phyloP scores from a whole-genome alignment of 2,113 vertebrate species.

The Bubo scandiacus region DNA sequence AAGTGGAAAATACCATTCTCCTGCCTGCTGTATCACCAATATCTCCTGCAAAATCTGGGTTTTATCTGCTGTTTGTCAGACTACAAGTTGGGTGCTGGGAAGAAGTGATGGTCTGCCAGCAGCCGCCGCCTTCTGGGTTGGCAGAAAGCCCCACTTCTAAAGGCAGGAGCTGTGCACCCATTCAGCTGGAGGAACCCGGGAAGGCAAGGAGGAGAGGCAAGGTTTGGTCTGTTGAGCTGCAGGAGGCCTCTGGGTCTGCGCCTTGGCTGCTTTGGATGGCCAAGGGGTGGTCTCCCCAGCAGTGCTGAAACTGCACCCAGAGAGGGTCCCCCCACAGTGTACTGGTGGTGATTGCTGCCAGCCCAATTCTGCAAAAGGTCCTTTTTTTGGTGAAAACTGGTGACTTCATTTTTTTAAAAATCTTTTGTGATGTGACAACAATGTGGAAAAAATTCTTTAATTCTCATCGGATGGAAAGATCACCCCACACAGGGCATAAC shows the following conservation, averaged over 20 bases:
- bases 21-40: background rate
- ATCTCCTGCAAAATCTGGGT: background rate
- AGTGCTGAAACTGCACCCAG: background rate
- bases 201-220: no score
- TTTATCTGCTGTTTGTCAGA: background rate
- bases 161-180: background rate
- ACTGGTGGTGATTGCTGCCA: background rate
- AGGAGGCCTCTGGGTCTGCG: background rate
- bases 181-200: background rate
- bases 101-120: background rate
- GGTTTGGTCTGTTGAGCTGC: background rate
- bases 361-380: background rate
- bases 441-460: background rate
- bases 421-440: background rate
- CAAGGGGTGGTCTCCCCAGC: background rate
- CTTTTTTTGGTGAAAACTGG: background rate
- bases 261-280: background rate
- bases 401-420: background rate
- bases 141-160: background rate
- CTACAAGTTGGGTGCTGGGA: background rate
- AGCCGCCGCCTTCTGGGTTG: background rate
- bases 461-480: background rate
- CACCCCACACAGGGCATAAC: background rate
- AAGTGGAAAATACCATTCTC: background rate
- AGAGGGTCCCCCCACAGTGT: fast-evolving